Percentiles rank a stretch among this genome's conserved stretches.
phyloP scores from a whole-genome alignment of 2,888 invertebrate species.

The Epistrophe eligans region DNA sequence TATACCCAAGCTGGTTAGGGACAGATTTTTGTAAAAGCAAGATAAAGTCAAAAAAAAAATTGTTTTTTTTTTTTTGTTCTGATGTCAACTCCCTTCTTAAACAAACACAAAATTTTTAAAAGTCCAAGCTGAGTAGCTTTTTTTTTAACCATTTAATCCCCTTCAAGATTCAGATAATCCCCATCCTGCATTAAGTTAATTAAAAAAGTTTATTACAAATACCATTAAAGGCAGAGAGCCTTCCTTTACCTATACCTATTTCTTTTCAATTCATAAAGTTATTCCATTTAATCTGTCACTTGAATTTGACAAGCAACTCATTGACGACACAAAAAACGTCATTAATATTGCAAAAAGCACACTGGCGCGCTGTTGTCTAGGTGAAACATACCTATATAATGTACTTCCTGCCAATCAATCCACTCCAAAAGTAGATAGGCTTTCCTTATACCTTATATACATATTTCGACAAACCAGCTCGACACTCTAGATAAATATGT shows the following conservation, averaged over 20 bases:
- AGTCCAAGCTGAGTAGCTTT: slow-evolving; percentile 21
- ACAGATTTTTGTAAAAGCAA: background rate
- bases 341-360: slow-evolving; percentile 71
- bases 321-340: slow-evolving; percentile 59
- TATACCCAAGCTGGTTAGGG: background rate
- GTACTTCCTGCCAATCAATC: slow-evolving; percentile 76
- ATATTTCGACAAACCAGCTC: background rate
- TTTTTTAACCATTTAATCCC: background rate
- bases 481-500: background rate
- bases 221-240: slow-evolving; percentile 9
- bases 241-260: background rate
- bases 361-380: slow-evolving; percentile 10
- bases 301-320: slow-evolving; percentile 36
- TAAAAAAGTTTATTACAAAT: slow-evolving; percentile 59
- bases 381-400: slow-evolving; percentile 36
- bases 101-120: background rate
- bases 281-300: slow-evolving; percentile 49
- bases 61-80: background rate
- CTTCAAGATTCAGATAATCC: slow-evolving; percentile 2
- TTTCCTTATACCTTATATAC: background rate
- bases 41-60: background rate
- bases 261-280: slow-evolving; percentile 10
- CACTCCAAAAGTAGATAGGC: slow-evolving; percentile 53
- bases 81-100: background rate
- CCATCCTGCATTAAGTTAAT: slow-evolving; percentile 60